Base-by-base conservation (phyloP, 1,140 invertebrate genomes). In the Matsumurasca onukii region DNA sequence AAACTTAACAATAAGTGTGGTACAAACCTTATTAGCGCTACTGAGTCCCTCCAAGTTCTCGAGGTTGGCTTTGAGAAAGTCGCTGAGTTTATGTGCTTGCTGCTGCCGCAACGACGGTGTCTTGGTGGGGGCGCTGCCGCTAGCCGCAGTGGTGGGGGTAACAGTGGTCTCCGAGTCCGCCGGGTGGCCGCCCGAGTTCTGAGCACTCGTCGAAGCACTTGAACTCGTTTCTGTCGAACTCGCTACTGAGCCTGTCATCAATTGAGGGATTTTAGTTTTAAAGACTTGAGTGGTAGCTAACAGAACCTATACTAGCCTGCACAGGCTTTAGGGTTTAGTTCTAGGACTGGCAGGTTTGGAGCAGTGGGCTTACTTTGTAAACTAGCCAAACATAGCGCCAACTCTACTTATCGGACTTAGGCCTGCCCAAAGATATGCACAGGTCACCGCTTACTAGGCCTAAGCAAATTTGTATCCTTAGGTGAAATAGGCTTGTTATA, bases 31-130 rank as follows among this genome's bases (percentile, higher is more conserved):
- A 61, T 76, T 76, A n/a, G 75, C 71, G 67, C 72, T 73, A 39
- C 73, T 73, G 39, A 87, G 76, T 22, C 83, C 88, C 75, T 91
- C 89, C 48, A 90, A 78, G 76, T 83, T 89, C 75, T 91, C 89
- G 67, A 90, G 77, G 80, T 89, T 90, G 1, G 86, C 85, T 70
- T 86, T 82, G 52, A 84, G 75, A 76, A 87, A 86, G 71, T 88
- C 86, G 29, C 82, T 81, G 34, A 86, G 73, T 76, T 86, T 86
- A 70, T 84, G 83, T 72, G 86, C 61, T 34, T 73, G 73, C 63
- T 52, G 59, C 39, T 68, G 61, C 55, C 66, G 59, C n/a, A 51
- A 45, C 15, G 51, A 51, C 22, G 68, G 66, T 3, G 63, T 27
- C 24, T 69, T 55, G 61, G 64, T 24, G 45, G 69, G 64, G 45